phyloP scores from a whole-genome alignment of 1,140 invertebrate genomes.

The Calliopsis andreniformis region DNA sequence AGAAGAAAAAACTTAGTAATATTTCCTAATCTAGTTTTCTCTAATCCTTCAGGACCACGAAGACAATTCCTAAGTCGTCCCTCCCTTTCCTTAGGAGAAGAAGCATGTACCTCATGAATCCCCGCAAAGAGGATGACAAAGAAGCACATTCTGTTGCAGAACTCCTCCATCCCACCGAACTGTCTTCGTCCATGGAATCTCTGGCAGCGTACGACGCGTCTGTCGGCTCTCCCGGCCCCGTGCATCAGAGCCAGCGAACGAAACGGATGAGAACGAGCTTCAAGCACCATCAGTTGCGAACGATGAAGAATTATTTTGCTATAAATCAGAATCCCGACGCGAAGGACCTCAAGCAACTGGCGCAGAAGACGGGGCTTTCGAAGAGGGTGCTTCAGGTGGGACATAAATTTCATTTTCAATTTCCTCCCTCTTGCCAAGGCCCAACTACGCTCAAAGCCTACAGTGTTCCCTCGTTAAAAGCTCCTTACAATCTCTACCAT shows the following conservation, averaged over 20 bases:
- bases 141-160: constrained; percentile 81
- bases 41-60: too few species aligned
- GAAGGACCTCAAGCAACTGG: constrained; percentile 96
- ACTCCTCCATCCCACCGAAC: constrained; percentile 87
- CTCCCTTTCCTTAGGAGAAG: too few species aligned
- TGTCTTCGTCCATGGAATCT: constrained; percentile 90
- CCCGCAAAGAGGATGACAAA: too few species aligned
- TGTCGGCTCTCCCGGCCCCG: constrained; percentile 86
- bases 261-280: constrained; percentile 98
- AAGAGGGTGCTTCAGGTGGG: constrained; percentile 97
- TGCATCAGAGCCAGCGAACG: constrained; percentile 85
- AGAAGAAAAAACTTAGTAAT: too few species aligned
- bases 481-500: too few species aligned
- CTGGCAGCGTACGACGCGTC: constrained; percentile 87
- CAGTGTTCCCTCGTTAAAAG: too few species aligned
- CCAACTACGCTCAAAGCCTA: background rate
- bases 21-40: too few species aligned
- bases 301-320: constrained; percentile 98
- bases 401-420: constrained; percentile 29
- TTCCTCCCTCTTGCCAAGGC: background rate
- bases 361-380: constrained; percentile 97
- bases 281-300: constrained; percentile 97
- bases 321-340: constrained; percentile 99
- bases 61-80: too few species aligned
- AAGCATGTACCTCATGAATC: too few species aligned